A percentile compares a stretch with the other conserved stretches of the same genome.
Conservation (phyloP, 2,797 vertebrate genomes). For the Malurus splendens region DNA sequence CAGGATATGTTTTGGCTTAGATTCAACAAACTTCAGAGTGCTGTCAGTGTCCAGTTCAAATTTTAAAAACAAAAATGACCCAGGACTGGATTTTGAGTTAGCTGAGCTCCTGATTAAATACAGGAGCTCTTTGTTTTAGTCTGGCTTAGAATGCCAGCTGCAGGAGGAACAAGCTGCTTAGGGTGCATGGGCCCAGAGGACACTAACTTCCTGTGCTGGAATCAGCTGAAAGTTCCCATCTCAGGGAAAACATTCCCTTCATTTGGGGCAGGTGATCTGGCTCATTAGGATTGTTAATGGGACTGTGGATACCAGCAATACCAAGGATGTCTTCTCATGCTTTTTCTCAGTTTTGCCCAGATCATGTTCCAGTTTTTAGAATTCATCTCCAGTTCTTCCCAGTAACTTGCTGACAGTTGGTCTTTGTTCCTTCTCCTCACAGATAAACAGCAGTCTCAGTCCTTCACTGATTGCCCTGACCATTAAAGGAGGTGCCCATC, state of each 20-base stretch:
- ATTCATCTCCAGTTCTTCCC: background rate
- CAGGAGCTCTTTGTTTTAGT: background rate
- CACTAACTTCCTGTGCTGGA: background rate
- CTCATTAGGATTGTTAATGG: background rate
- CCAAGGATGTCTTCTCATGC: background rate
- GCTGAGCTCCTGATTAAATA: background rate
- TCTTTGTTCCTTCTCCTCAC: background rate
- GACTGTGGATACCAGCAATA: fast-evolving
- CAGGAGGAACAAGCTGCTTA: background rate
- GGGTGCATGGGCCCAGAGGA: background rate
- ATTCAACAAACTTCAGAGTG: background rate
- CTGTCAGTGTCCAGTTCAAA: background rate
- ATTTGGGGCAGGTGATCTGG: background rate
- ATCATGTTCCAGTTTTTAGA: background rate
- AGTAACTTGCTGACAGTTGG: background rate
- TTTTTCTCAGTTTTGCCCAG: background rate
- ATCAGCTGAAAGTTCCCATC: background rate
- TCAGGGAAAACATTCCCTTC: background rate
- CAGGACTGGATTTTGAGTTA: background rate
- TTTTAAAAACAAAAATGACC: background rate
- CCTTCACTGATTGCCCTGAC: conserved; percentile 78
- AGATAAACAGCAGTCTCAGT: conserved; percentile 82
- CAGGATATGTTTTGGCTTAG: background rate
- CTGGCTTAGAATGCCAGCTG: background rate
- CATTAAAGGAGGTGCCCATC: conserved; percentile 87